Conservation (phyloP, 2,888 invertebrate species). For the Metalampra italica region DNA sequence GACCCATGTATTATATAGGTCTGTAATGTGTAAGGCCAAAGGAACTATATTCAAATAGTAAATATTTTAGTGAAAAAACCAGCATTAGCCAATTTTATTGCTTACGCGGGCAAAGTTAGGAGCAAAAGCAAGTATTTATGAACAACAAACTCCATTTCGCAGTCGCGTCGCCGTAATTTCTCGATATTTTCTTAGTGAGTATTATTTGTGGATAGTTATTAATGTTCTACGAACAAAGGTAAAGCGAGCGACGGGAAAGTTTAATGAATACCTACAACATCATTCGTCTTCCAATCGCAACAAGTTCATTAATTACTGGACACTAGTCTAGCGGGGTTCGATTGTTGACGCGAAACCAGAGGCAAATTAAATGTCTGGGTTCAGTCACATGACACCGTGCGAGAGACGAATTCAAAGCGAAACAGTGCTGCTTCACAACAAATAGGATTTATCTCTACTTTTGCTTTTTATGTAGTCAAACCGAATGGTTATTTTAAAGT, state of each 20-base stretch:
- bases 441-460: neutral
- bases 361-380: conserved; percentile 21
- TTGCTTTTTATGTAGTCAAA: too few species aligned
- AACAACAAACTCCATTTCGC: too few species aligned
- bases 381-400: conserved; percentile 4
- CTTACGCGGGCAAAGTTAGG: too few species aligned
- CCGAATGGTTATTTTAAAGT: too few species aligned
- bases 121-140: too few species aligned
- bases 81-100: too few species aligned
- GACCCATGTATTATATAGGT: too few species aligned
- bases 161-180: too few species aligned
- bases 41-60: too few species aligned
- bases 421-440: neutral
- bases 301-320: conserved; percentile 60
- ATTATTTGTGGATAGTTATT: neutral
- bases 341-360: conserved; percentile 36
- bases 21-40: too few species aligned
- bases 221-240: conserved; percentile 3
- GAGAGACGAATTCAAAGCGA: neutral
- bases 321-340: conserved; percentile 35
- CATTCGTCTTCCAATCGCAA: conserved; percentile 8
- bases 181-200: neutral
- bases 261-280: conserved; percentile 17
- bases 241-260: conserved; percentile 40
- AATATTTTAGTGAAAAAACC: too few species aligned